Evolutionary conservation across 2,888 invertebrate genomes (phyloP).

Genomic region (Himalopsyche kuldschensis): DNA sequence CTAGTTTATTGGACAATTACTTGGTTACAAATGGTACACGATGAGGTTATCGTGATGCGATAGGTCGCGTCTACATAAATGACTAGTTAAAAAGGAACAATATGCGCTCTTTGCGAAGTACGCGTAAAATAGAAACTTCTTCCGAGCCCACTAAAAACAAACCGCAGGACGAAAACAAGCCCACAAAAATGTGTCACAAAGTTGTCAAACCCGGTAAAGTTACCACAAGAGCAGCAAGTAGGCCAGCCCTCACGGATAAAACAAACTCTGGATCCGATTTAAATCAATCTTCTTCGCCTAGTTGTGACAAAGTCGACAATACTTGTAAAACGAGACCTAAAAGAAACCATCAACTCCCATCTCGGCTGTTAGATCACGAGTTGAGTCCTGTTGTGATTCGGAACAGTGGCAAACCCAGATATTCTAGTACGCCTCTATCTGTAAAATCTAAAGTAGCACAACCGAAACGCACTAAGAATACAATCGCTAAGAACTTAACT

Average conservation of each 20-base stretch:
- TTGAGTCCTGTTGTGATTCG: constrained; percentile 46
- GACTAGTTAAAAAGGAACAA: background rate
- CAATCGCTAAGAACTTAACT: background rate
- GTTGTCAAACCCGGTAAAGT: background rate
- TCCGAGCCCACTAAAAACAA: background rate
- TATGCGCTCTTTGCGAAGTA: constrained; percentile 28
- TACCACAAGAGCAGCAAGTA: background rate
- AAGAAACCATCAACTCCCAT: constrained; percentile 50
- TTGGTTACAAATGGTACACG: background rate
- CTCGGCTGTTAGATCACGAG: constrained; percentile 50
- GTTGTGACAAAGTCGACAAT: background rate
- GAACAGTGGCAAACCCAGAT: constrained; percentile 6
- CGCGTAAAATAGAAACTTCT: constrained; percentile 10
- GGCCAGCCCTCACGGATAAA: constrained; percentile 34
- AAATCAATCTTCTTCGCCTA: constrained; percentile 11
- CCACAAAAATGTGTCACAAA: constrained; percentile 22
- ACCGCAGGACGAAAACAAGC: constrained; percentile 22
- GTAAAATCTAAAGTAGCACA: background rate
- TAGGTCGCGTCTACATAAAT: background rate
- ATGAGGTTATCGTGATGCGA: background rate
- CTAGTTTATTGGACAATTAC: background rate
- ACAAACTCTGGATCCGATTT: constrained; percentile 33
- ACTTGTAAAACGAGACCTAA: constrained; percentile 44
- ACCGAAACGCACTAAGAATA: background rate
- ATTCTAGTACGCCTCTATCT: constrained; percentile 30